Evolutionary conservation across 2,888 invertebrate genomes (phyloP).

Genomic region (Ceriagrion tenellum): DNA sequence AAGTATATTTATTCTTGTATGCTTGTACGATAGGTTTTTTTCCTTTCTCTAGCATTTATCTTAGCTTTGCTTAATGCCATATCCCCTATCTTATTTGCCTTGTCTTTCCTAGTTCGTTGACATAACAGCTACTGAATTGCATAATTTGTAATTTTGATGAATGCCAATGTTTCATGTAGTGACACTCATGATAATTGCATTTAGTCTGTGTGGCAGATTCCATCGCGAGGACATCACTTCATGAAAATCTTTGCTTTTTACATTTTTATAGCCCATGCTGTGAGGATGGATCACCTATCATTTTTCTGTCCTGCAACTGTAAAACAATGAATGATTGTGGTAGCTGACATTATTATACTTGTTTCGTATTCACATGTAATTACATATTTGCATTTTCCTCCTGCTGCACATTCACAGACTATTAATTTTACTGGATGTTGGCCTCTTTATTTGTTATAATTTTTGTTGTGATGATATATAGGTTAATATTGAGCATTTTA

Average conservation of each 20-base stretch:
- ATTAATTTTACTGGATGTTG: constrained; percentile 55
- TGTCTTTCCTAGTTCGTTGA: constrained; percentile 53
- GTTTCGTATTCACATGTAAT: constrained; percentile 39
- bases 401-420: constrained; percentile 65
- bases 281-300: constrained; percentile 66
- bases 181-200: constrained; percentile 65
- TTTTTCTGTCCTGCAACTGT: constrained; percentile 65
- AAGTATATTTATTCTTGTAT: constrained; percentile 56
- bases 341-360: constrained; percentile 20
- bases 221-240: constrained; percentile 60
- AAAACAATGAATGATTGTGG: constrained; percentile 55
- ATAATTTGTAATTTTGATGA: constrained; percentile 60
- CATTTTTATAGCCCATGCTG: constrained; percentile 61
- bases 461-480: constrained; percentile 41
- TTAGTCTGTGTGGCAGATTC: constrained; percentile 62
- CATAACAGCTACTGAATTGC: constrained; percentile 64
- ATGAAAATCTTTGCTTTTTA: constrained; percentile 49
- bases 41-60: constrained; percentile 55
- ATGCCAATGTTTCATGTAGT: constrained; percentile 66
- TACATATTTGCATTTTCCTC: constrained; percentile 56
- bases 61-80: constrained; percentile 63
- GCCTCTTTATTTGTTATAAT: constrained; percentile 48
- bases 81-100: constrained; percentile 58
- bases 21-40: constrained; percentile 60
- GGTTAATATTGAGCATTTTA: constrained; percentile 50